Evolutionary conservation across 2,797 vertebrate species (phyloP), one percentile per base, ranked within the genome.

Genomic region (Pseudochaenichthys georgianus): DNA sequence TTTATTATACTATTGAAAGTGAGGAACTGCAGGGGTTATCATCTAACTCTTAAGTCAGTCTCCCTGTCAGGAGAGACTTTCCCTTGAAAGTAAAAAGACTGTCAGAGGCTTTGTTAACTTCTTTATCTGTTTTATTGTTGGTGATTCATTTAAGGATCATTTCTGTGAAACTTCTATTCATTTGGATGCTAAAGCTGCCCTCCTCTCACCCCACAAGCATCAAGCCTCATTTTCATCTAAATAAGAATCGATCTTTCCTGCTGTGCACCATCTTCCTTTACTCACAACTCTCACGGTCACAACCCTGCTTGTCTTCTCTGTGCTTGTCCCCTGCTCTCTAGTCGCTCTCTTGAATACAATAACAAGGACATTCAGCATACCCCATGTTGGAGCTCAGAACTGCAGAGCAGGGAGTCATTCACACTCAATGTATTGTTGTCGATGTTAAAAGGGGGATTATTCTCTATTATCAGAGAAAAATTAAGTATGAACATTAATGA

Each of bases 161-260:
- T 88, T 85, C 86, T 89, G 77, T 86, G 84, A 90, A 92, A 90
- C 87, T 88, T 92, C 85, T 84, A 88, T 92, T 91, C 89, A 91
- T 93, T 93, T 93, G 88, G 90, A 94, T 90, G 91, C 93, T 87
- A 91, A 93, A 92, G 92, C 92, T 94, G 94, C 91, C 88, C 94
- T 93, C 87, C 83, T 90, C 91, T 91, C 93, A 90, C 93, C 93
- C 89, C 92, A 93, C 89, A 73, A 94, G 94, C 93, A 89, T 92
- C 92, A 93, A 92, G 92, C 92, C 95, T 96, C 95, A 96, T 95
- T 95, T 96, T 96, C 94, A 96, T 96, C 94, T 95, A 95, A 96
- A 96, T 95, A 95, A 95, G 93, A 95, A 96, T 96, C 94, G 95
- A 95, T 95, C 93, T 88, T 84, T 94, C 93, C 92, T 82, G 92